Evolutionary conservation across 37 sponge, comb jelly and placozoan genomes (phyloP), one percentile per base, ranked within the genome.

Genomic region (Aplysina aerophoba): DNA sequence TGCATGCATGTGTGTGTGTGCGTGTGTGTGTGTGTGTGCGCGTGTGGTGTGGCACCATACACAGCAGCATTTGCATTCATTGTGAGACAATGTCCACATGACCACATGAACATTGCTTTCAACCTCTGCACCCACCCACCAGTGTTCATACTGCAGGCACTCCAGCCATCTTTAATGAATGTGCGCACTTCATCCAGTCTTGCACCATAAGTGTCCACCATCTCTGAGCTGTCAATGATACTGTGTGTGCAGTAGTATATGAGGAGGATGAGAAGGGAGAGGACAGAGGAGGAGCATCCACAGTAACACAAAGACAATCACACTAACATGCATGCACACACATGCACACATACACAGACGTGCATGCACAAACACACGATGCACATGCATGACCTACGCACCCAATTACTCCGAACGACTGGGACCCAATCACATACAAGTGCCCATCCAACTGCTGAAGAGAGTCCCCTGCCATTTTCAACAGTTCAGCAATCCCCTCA

Each of bases 151-250:
- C 72, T 54, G 68, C 86, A 86, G 1, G 75, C 64, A 22, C 17
- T 25, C 86, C 90, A 90, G 14, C 92, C 92, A 59, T 84, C 85
- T 31, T 58, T 55, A 33, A 91, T 69, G 44, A 91, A 91, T 50
- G 88, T 86, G 38, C 88, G 59, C 19, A 91, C 85, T 63, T 91
- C 92, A 59, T 80, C 61, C 31, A 72, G 82, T 38, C 79, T 61
- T 5, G 89, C 84, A 14, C 92, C 92, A 81, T 78, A 91, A 0
- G 92, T 91, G 28, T 79, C 74, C 27, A 88, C 85, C 92, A 91
- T 91, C 83, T 91, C 92, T 24, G 92, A 91, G 15, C 75, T 77
- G 72, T 91, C 92, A 56, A 91, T 80, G 61, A 91, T 63, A 20
- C 90, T 89, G 66, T 33, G 81, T 11, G 8, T 44, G 50, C 65